A percentile compares a stretch with the other conserved stretches of the same genome.
Evolutionary conservation across 2,113 vertebrate genomes (phyloP).

Genomic region (Pipra filicauda): DNA sequence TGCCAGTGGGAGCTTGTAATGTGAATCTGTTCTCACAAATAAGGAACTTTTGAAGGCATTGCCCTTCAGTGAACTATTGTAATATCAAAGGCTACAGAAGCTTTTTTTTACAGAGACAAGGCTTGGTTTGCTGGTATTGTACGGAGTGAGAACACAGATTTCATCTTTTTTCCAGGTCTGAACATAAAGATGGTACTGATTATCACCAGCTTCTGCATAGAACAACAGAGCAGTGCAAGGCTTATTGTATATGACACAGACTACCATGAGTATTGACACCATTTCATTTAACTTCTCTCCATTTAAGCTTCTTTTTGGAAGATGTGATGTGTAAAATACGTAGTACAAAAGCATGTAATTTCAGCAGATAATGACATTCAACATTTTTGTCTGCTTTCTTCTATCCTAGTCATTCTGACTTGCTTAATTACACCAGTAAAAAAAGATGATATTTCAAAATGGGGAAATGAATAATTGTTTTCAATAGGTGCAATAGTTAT

Average conservation of each 20-base stretch:
- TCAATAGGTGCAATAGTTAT: not conserved
- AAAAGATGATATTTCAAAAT: not conserved
- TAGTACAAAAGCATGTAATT: not conserved
- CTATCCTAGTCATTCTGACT: not conserved
- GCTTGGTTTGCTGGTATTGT: not conserved
- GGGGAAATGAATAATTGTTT: not conserved
- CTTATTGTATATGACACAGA: not conserved
- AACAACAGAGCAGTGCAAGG: not conserved
- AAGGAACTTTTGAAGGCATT: not conserved
- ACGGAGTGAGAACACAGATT: not conserved
- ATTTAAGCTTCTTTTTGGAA: not conserved
- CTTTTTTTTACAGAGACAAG: not conserved
- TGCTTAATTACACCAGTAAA: not conserved
- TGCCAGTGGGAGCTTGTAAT: not conserved
- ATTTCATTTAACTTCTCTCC: not conserved
- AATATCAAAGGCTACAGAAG: not conserved
- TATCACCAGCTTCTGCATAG: not conserved
- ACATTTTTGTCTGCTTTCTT: not conserved
- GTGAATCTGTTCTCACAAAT: slow-evolving; percentile 16
- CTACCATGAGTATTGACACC: not conserved
- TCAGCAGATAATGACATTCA: not conserved
- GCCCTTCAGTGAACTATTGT: not conserved
- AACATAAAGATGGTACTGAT: not conserved
- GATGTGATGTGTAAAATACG: not conserved
- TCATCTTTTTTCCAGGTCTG: not conserved